Evolutionary conservation across 1,140 invertebrate genomes (phyloP), one percentile per base, ranked within the genome.

Genomic region (Hormaphis cornu): DNA sequence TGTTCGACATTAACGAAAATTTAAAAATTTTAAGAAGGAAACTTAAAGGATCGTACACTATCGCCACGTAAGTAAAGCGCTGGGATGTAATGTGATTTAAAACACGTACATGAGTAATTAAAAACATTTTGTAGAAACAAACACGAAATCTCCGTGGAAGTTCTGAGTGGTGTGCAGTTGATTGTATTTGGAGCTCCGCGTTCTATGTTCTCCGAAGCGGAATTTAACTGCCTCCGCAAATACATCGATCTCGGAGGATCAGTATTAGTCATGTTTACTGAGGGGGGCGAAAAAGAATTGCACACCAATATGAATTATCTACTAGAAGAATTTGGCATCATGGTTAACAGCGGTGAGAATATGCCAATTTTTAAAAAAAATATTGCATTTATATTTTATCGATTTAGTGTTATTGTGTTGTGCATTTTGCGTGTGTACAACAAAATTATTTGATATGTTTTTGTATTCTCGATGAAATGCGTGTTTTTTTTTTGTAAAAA

Each of bases 221-320:
- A 94, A 81, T 86, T 92, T 78, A 85, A 88, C 76, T 79, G 83
- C 3, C 79, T 93, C 40, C 84, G 87, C 74, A 82, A 83, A 53
- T 94, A 89, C 76, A 79, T 98, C 3, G 88, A 91, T 72, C 80
- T 84, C 69, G 94, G 93, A 6, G 94, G 95, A 46, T 88, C 87
- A 72, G 80, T 98, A 1, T 79, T 98, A 40, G 88, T 97, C 0
- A 80, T 93, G 73, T 82, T 97, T 70, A 87, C 87, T 0, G 95
- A 98, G 80, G 93, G 93, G 1, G 94, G 92, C 2, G 93, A 97
- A 77, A 85, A 88, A 72, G 85, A 86, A 69, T 90, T 86, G 71
- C 87, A 93, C 73, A 96, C 93, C 20, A 98, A 99, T 78, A 90
- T 98, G 0, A 98, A 98, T 79, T 97, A 95, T 80, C 85, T 99